Evolutionary conservation across 1,140 invertebrate species (phyloP).

Genomic region (Cyrtorhinus lividipennis): DNA sequence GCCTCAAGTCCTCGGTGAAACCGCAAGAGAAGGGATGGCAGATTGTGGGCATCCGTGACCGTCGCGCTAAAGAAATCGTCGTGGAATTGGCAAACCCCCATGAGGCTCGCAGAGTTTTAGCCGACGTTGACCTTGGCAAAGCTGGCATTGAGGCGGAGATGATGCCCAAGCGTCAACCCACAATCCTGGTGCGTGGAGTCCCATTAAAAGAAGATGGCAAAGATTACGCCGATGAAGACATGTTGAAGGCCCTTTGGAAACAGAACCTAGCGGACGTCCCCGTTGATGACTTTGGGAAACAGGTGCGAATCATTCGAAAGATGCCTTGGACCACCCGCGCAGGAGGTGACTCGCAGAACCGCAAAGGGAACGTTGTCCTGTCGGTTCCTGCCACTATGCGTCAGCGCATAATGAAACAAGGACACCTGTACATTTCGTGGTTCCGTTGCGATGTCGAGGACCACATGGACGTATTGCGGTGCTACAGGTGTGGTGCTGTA

Average conservation of each 20-base stretch:
- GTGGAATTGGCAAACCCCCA: no score
- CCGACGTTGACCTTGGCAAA: not conserved
- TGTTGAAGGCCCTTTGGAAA: not conserved
- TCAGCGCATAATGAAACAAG: not conserved
- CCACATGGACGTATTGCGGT: not conserved
- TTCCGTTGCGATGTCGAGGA: not conserved
- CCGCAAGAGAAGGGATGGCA: no score
- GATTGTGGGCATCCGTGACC: no score
- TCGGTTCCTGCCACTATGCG: not conserved
- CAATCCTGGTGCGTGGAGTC: not conserved
- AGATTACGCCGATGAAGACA: not conserved
- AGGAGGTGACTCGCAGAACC: not conserved
- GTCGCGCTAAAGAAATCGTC: no score
- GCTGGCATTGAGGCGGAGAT: not conserved
- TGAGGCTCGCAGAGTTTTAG: not conserved
- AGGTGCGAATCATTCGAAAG: not conserved
- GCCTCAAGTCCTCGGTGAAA: no score
- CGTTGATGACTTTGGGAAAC: not conserved
- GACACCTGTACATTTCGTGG: not conserved
- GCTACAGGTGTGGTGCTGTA: not conserved
- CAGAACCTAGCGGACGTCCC: not conserved
- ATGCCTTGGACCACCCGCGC: not conserved
- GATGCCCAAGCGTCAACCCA: not conserved
- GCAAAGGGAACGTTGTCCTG: not conserved
- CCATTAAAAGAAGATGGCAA: not conserved